Evolutionary conservation across 2,113 vertebrate species (phyloP).

Genomic region (Psammodynastes pulverulentus): DNA sequence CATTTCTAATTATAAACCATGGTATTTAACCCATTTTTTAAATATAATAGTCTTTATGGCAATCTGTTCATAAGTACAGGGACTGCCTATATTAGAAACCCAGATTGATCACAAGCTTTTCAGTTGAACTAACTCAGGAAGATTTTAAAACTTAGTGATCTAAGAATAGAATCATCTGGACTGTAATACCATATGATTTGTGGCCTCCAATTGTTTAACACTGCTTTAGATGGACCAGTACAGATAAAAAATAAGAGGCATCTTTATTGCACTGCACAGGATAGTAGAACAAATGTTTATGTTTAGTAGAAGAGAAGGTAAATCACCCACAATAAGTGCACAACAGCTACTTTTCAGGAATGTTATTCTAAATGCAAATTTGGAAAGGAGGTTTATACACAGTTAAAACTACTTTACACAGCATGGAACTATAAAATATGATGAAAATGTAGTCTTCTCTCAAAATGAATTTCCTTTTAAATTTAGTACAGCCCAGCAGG

Average conservation of each 20-base stretch:
- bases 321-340: constrained; percentile 17
- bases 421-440: constrained; percentile 42
- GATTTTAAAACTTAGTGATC: too few species aligned
- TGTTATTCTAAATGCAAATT: constrained; percentile 44
- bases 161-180: background rate
- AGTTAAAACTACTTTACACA: constrained; percentile 46
- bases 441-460: constrained; percentile 40
- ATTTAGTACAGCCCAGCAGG: constrained; percentile 12
- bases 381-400: constrained; percentile 55
- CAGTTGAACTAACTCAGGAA: background rate
- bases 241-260: background rate
- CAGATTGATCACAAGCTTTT: background rate
- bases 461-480: constrained; percentile 42
- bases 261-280: constrained; percentile 2
- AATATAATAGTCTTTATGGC: background rate
- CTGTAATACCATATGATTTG: background rate
- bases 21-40: background rate
- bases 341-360: constrained; percentile 42
- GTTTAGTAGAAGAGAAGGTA: constrained; percentile 19
- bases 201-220: background rate
- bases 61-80: background rate
- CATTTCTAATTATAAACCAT: background rate
- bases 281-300: constrained; percentile 21
- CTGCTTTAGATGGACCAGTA: background rate
- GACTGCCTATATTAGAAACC: background rate